Conservation (phyloP, 2,797 vertebrate genomes). For the Emydoidea blandingii region DNA sequence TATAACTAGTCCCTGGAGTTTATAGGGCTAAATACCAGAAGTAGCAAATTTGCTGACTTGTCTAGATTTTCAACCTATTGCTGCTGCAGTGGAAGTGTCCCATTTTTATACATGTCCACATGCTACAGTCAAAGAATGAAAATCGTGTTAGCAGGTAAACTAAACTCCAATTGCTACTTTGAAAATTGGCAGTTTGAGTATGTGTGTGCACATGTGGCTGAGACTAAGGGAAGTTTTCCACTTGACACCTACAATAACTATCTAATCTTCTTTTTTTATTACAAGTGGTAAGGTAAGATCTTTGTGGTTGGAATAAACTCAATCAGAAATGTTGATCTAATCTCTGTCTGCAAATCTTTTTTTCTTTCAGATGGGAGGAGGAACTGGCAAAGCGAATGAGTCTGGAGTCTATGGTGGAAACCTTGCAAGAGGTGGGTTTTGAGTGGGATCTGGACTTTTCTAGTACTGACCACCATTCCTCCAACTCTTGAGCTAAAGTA, state of each 20-base stretch:
- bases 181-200: background rate
- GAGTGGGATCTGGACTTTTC: accelerated
- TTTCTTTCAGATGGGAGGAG: conserved; percentile 93
- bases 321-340: background rate
- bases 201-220: background rate
- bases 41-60: background rate
- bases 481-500: background rate
- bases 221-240: conserved; percentile 39
- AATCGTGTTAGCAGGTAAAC: accelerated
- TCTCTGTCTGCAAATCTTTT: conserved; percentile 28
- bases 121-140: background rate
- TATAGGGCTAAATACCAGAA: background rate
- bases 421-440: conserved; percentile 90
- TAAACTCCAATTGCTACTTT: background rate
- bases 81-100: background rate
- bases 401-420: conserved; percentile 91
- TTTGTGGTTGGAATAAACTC: background rate
- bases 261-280: conserved; percentile 8
- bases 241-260: conserved; percentile 4
- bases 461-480: background rate
- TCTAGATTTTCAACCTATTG: background rate
- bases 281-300: background rate
- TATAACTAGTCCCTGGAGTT: accelerated
- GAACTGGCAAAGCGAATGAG: conserved; percentile 91
- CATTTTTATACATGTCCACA: background rate